phyloP scores from a whole-genome alignment of 1,140 invertebrate species.

The Ridgeia piscesae region DNA sequence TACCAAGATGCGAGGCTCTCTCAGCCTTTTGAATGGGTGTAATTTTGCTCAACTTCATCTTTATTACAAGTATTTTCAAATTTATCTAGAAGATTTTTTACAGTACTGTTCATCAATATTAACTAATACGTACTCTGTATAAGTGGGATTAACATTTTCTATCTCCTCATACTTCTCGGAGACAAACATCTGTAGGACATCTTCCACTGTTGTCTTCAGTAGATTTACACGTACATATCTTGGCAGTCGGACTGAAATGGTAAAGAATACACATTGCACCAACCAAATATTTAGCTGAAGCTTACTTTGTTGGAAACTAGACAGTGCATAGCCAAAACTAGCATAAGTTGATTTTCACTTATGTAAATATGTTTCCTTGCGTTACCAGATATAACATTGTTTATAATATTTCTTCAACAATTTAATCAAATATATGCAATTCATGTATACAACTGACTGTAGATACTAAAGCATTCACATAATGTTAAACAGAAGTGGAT shows the following conservation, averaged over 20 bases:
- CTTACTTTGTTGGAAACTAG: neutral
- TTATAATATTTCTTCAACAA: neutral
- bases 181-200: slow-evolving; percentile 50
- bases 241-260: slow-evolving; percentile 57
- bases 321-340: neutral
- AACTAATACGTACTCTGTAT: neutral
- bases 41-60: neutral
- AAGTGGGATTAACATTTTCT: neutral
- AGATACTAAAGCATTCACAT: slow-evolving; percentile 10
- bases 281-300: neutral
- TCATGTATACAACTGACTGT: neutral
- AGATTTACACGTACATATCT: slow-evolving; percentile 88
- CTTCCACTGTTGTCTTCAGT: slow-evolving; percentile 67
- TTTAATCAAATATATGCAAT: neutral
- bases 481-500: slow-evolving; percentile 10
- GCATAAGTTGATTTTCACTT: neutral
- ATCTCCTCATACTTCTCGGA: slow-evolving; percentile 4
- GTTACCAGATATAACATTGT: too few relatives aligned
- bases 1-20: neutral
- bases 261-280: neutral
- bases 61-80: neutral
- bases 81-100: neutral
- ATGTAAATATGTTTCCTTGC: too few relatives aligned
- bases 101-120: neutral
- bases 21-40: neutral